Conservation (phyloP, 1,140 invertebrate genomes). For the Drosophila repleta region DNA sequence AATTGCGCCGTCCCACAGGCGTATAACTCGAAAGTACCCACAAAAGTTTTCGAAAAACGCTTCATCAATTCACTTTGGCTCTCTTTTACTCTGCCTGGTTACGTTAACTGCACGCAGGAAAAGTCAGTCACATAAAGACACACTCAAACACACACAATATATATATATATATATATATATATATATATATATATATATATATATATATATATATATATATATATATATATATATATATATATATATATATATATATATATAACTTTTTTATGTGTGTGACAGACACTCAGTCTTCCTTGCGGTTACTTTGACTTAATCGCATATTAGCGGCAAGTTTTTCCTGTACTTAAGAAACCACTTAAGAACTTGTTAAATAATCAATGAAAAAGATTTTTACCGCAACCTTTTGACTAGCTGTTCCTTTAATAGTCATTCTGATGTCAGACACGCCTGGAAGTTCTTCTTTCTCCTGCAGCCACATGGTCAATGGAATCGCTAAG, state of each 20-base stretch:
- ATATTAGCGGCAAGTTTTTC: constrained; percentile 78
- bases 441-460: constrained; percentile 7
- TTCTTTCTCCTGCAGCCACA: not conserved
- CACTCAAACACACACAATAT: constrained; percentile 23
- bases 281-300: constrained; percentile 22
- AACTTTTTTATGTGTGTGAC: not conserved
- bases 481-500: not conserved
- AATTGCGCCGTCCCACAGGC: constrained; percentile 44
- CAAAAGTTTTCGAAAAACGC: constrained; percentile 65
- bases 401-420: constrained; percentile 8
- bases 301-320: constrained; percentile 78
- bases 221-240: too few species aligned
- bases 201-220: too few species aligned
- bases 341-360: constrained; percentile 82
- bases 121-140: constrained; percentile 29
- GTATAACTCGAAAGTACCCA: constrained; percentile 27
- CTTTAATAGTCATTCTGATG: constrained; percentile 30
- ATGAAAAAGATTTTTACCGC: constrained; percentile 75
- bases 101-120: constrained; percentile 32
- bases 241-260: not conserved
- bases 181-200: too few species aligned
- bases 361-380: constrained; percentile 84
- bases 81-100: constrained; percentile 49
- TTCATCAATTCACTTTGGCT: constrained; percentile 79
- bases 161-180: too few species aligned